A percentile compares a stretch with the other conserved stretches of the same genome.
phyloP scores from a whole-genome alignment of 2,113 vertebrate genomes.

The Oostethus manadensis region DNA sequence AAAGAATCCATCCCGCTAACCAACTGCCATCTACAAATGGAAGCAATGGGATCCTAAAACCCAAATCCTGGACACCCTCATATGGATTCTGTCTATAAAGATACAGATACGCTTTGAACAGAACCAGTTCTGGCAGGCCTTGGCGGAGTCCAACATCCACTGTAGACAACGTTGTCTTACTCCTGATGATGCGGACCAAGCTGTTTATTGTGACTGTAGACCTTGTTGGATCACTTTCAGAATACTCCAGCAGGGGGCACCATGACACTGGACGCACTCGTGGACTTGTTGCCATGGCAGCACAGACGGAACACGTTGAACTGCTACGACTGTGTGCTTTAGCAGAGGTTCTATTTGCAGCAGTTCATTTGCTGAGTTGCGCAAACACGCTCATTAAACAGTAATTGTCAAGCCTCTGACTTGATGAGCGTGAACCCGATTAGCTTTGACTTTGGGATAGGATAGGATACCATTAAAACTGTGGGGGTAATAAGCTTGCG shows the following conservation, averaged over 20 bases:
- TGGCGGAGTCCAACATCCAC: no score
- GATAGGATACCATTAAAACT: no score
- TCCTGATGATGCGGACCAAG: not conserved
- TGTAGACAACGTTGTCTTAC: no score
- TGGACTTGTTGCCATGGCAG: constrained; percentile 42
- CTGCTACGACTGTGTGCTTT: constrained; percentile 26
- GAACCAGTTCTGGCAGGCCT: no score
- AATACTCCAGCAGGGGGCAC: constrained; percentile 57
- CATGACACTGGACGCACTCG: constrained; percentile 1
- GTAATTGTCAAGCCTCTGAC: not conserved
- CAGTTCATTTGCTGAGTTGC: not conserved
- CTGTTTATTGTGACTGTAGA: not conserved
- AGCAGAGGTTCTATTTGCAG: not conserved
- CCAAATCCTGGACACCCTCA: no score
- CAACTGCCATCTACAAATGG: no score
- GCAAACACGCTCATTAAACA: not conserved
- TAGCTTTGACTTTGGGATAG: not conserved
- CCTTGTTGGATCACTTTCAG: not conserved
- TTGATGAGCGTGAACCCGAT: no score
- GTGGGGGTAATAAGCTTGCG: no score
- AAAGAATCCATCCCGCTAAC: no score
- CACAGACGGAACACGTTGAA: constrained; percentile 40
- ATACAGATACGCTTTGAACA: no score
- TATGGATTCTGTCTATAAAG: no score
- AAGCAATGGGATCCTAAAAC: no score